Evolutionary conservation across 2,888 invertebrate species (phyloP), one percentile per base, ranked within the genome.

Genomic region (Oxytorus armatus): DNA sequence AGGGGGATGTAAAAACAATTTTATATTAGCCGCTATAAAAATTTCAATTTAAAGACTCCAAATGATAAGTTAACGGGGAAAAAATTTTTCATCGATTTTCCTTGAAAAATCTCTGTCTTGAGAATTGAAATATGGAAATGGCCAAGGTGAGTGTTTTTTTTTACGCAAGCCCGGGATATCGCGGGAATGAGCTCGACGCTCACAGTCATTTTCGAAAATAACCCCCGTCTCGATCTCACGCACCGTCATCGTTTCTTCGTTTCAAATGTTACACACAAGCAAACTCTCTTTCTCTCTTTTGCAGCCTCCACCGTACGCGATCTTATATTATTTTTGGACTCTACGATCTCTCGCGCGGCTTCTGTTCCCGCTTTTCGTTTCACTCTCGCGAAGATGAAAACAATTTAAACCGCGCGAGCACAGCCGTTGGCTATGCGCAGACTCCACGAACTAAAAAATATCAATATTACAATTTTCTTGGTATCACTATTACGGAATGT

Each of bases 201-300:
- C 61, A 68, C 66, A 83, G 79, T 84, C 81, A 79, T 77, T 81
- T 57, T 85, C 85, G 78, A 84, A 86, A 86, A 86, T 86, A 86
- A 83, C 83, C 72, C 53, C 14, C 61, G 63, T 79, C 57, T 33
- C 66, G 70, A 79, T 61, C 72, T 68, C 73, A 47, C 72, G 61
- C 18, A 29, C 76, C 29, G 70, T 61, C 59, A 72, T 66, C 73
- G 65, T 73, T 79, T 75, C 74, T 66, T 65, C 59, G 59, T 72
- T 66, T 72, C 72, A 59, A 72, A 76, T 47, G 76, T 80, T 75
- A 75, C 70, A 36, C 70, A 36, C 49, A 39, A 66, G 33, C 39
- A 23, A 59, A 55, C 33, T 61, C 51, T 51, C 25, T 51, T 39
- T 42, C 18, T 49, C 25, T 57, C 29, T 33, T 23, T 49, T 16